These are phyloP conservation scores for Dichetophora obliterata DNA, from an alignment of 2,888 invertebrate species.

Conservation along the genomic window DNA sequence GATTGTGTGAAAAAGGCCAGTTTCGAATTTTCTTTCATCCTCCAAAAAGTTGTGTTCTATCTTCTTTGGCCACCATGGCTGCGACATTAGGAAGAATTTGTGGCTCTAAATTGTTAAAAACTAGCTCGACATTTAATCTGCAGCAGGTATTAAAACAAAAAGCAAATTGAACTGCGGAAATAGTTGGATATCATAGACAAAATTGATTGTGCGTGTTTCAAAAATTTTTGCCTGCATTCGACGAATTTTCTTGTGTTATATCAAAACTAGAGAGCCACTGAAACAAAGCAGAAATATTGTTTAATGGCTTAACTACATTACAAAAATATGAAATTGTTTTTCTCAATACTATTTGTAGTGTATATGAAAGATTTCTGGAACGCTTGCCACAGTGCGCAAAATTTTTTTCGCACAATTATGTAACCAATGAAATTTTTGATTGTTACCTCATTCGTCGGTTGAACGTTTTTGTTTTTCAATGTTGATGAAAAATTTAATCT, in stretches of 20 bases:
- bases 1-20: slow-evolving; percentile 24
- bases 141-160: slow-evolving; percentile 74
- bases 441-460: slow-evolving; percentile 62
- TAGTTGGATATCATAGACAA: slow-evolving; percentile 2
- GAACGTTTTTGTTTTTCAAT: neutral
- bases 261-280: slow-evolving; percentile 2
- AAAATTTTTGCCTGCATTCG: neutral
- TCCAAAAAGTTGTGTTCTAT: slow-evolving; percentile 63
- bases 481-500: slow-evolving; percentile 32
- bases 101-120: slow-evolving; percentile 85
- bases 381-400: slow-evolving; percentile 26
- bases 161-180: neutral
- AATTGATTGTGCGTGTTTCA: neutral
- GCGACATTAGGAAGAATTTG: slow-evolving; percentile 89
- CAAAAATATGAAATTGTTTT: neutral
- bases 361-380: neutral
- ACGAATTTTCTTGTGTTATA: neutral
- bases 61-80: slow-evolving; percentile 81
- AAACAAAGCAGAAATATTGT: neutral
- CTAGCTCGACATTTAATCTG: slow-evolving; percentile 76
- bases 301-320: neutral
- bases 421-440: slow-evolving; percentile 51
- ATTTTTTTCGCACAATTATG: slow-evolving; percentile 58
- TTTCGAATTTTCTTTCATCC: slow-evolving; percentile 57
- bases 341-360: neutral